phyloP scores from a whole-genome alignment of 1,140 invertebrate genomes.

The Bombyx mandarina region DNA sequence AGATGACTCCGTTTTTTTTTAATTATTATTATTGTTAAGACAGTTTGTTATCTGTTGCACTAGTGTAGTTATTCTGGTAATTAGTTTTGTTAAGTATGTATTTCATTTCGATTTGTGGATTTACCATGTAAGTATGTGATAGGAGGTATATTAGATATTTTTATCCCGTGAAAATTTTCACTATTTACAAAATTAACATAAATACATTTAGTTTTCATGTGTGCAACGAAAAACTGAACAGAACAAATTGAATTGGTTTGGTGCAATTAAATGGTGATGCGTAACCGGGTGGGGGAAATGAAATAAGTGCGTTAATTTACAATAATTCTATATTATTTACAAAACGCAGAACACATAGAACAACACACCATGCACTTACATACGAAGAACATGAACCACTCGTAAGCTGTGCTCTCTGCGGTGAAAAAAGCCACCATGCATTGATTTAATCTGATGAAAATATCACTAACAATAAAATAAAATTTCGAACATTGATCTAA shows the following conservation, averaged over 20 bases:
- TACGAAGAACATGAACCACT: constrained; percentile 43
- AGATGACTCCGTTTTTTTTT: neutral
- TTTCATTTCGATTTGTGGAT: neutral
- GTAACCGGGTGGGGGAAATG: constrained; percentile 51
- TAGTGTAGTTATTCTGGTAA: neutral
- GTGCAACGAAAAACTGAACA: neutral
- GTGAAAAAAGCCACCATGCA: constrained; percentile 62
- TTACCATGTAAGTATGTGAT: no score
- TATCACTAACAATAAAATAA: constrained; percentile 20
- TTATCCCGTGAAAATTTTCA: constrained; percentile 2
- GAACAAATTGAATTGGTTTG: no score
- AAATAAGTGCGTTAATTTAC: constrained; percentile 67
- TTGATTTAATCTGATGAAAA: constrained; percentile 30
- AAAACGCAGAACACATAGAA: constrained; percentile 49
- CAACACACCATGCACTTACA: constrained; percentile 69
- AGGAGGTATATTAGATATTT: neutral
- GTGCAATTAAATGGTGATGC: constrained; percentile 22
- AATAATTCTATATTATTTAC: constrained; percentile 65
- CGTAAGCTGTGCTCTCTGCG: constrained; percentile 56
- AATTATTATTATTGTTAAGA: constrained; percentile 1
- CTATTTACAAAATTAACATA: constrained; percentile 11
- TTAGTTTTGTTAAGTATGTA: constrained; percentile 27
- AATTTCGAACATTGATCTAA: constrained; percentile 12
- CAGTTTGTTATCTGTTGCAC: neutral
- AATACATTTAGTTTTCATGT: constrained; percentile 1